Conservation (phyloP, 2,888 invertebrate genomes). For the Drosophila yooni region DNA sequence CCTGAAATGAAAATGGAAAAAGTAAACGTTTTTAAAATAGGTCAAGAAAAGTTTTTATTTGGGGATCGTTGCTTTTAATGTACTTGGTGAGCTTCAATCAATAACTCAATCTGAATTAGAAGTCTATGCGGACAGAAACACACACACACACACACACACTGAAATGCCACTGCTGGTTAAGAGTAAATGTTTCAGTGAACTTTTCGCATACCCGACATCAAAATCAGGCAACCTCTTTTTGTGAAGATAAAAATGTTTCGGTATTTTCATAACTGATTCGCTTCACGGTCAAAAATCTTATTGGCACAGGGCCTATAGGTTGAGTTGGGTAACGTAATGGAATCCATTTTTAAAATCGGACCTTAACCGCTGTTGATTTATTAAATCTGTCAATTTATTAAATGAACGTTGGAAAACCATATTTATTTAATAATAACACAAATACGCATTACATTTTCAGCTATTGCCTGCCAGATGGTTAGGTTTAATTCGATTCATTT, state of each 20-base stretch:
- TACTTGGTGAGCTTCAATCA: constrained; percentile 20
- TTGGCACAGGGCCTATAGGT: not conserved
- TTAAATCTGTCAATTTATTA: not conserved
- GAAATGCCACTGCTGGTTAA: not conserved
- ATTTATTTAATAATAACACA: constrained; percentile 9
- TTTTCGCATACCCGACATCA: not conserved
- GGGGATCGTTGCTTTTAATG: constrained; percentile 15
- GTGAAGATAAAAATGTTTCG: not conserved
- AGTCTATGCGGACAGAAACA: not conserved
- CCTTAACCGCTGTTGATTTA: not conserved
- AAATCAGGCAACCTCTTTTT: not conserved
- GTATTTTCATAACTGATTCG: not conserved
- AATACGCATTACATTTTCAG: constrained; percentile 1
- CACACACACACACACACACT: not conserved
- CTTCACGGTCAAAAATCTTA: not conserved
- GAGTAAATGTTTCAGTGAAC: not conserved
- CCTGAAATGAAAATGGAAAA: constrained; percentile 55
- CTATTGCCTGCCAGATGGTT: constrained; percentile 12
- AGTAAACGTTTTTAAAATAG: not conserved
- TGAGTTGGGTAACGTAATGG: constrained; percentile 1
- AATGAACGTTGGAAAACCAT: not conserved
- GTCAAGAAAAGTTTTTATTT: not conserved
- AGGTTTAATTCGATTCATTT: constrained; percentile 12
- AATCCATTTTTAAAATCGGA: not conserved
- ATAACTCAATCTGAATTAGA: constrained; percentile 7